Base-by-base conservation (phyloP, 2,797 vertebrate species). In the Ispidina picta region DNA sequence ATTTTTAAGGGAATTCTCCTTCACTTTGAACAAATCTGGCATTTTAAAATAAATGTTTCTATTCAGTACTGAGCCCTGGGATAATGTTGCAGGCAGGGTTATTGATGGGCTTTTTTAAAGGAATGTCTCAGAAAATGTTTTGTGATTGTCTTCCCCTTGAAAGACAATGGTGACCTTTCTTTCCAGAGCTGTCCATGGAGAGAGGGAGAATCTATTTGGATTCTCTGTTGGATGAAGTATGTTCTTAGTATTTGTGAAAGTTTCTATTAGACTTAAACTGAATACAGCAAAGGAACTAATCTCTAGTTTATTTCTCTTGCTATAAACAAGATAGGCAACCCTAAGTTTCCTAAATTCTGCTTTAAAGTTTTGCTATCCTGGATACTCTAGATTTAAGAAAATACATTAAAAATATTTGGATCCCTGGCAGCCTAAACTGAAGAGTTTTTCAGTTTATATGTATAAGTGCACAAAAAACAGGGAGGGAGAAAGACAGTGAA, bases 1-100 rank as follows among this genome's bases (percentile, higher is more conserved):
- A 26, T 88, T 92, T 88, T 76, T 65, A 90, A 41, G 12, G 72
- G 29, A 60, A 31, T 77, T 85, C 29, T 90, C 46, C 84, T 88
- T 75, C 77, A 39, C 68, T 94, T 64, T 74, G 54, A 79, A 59
- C 85, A 84, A 71, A 72, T 8, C 29, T 84, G 64, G 22, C 58
- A 19, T 59, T 29, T 88, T 86, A 66, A 79, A 86, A 56, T 78
- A 79, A 70, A 80, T 28, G 39, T 66, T 91, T 71, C 48, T 69
- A 5, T 93, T 79, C 51, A 55, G 39, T 73, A 35, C 41, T 10
- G 35, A 85, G 77, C 65, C 78, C 29, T 82, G 59, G 49, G 58
- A 84, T 77, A 86, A 62, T 15, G 21, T 74, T 58, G 43, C 63
- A 86, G 15, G 62, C 58, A 69, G 43, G 48, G 22, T 60, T 63